Percentiles rank a stretch among this genome's conserved stretches.
Evolutionary conservation across 2,113 vertebrate species (phyloP).

Genomic region (Pica pica): DNA sequence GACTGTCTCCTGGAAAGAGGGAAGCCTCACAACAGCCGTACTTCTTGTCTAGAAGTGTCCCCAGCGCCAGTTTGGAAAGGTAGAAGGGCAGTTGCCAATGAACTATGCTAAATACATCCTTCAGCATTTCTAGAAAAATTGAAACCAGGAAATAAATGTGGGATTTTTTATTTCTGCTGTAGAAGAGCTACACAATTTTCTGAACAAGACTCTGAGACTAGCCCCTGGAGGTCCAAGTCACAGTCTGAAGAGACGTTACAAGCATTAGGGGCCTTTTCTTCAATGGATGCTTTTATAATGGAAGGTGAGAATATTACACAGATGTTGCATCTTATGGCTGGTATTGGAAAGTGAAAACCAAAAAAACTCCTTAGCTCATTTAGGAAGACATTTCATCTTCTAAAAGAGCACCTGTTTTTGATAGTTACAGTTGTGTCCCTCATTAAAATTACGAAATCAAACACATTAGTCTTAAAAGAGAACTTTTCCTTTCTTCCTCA

Average conservation of each 20-base stretch:
- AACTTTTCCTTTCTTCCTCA: neutral
- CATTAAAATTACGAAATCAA: neutral
- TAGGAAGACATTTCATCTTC: neutral
- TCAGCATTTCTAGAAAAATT: neutral
- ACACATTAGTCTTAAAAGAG: neutral
- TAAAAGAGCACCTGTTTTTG: neutral
- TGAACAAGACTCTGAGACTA: conserved; percentile 77
- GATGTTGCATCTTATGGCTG: neutral
- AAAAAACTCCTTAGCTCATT: neutral
- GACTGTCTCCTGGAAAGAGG: conserved; percentile 69
- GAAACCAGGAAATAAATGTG: neutral
- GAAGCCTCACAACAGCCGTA: conserved; percentile 58
- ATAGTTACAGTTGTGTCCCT: neutral
- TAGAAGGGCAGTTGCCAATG: neutral
- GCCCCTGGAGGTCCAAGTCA: conserved; percentile 64
- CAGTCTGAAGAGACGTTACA: conserved; percentile 83
- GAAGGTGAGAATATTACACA: conserved; percentile 77
- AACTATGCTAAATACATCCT: neutral
- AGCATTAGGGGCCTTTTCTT: conserved; percentile 77
- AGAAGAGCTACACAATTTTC: conserved; percentile 58
- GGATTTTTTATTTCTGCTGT: neutral
- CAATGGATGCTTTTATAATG: conserved; percentile 78
- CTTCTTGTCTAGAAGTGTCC: conserved; percentile 75
- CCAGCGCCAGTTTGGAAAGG: conserved; percentile 77
- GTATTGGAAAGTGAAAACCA: neutral